phyloP scores from a whole-genome alignment of 2,797 vertebrate species.

The Gymnopithys bicolor region DNA sequence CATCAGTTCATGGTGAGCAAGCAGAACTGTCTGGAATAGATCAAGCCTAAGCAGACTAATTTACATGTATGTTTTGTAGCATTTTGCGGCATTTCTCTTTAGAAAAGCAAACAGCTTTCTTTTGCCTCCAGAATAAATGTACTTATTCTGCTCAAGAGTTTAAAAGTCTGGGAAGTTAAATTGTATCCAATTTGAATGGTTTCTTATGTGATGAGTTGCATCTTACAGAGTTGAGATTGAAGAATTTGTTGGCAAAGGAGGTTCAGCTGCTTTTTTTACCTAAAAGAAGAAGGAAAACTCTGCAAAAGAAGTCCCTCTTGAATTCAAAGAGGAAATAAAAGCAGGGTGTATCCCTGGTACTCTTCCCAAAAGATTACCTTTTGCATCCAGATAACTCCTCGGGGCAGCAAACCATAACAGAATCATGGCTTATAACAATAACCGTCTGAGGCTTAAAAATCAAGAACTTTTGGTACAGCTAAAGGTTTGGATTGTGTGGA shows the following conservation, averaged over 20 bases:
- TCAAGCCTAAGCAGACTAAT: background rate
- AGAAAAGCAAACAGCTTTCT: constrained; percentile 20
- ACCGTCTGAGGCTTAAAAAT: background rate
- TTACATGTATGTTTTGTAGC: background rate
- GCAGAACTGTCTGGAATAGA: background rate
- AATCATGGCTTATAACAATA: background rate
- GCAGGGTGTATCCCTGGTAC: rapidly evolving
- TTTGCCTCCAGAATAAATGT: background rate
- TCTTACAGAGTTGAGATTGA: background rate
- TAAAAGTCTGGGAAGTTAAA: constrained; percentile 18
- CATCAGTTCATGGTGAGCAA: background rate
- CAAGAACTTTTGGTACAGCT: background rate
- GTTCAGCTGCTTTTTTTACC: background rate
- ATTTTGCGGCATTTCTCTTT: background rate
- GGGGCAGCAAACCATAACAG: background rate
- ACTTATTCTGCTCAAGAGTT: background rate
- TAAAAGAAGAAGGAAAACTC: background rate
- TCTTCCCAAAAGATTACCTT: background rate
- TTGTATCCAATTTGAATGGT: background rate
- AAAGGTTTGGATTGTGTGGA: background rate
- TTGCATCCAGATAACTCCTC: background rate
- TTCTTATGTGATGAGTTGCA: background rate
- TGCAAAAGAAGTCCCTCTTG: background rate
- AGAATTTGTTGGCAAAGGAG: background rate
- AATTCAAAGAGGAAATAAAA: background rate